Evolutionary conservation across 2,797 vertebrate species (phyloP), one percentile per base, ranked within the genome.

Genomic region (Harpagifer antarcticus): DNA sequence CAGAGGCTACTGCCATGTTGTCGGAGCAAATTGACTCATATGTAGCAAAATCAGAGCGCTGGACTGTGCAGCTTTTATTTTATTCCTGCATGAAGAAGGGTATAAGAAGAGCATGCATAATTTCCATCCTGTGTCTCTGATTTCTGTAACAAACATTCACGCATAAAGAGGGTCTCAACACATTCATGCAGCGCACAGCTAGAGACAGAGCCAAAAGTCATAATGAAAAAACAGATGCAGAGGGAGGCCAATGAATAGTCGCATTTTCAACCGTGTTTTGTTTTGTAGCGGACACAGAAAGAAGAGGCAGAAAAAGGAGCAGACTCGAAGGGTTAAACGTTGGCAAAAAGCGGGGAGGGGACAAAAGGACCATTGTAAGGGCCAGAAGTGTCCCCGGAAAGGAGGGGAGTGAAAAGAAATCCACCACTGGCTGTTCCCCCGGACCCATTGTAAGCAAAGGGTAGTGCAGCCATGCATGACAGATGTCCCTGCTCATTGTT

Each of bases 401-500:
- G 93, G 92, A 94, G 93, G 92, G 85, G 89, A 92, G 84, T 87
- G 86, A 92, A 92, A 93, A 94, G 93, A 95, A 95, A 95, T 92
- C 93, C 92, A 93, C 92, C 90, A 89, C 91, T 95, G 91, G 87
- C 91, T 79, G 83, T 88, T 92, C 91, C 91, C 93, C 91, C 83
- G 63, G 87, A 86, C 86, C 92, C 83, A 93, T 95, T 95, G 94
- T 95, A 92, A 91, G 89, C 60, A 66, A 89, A 93, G 89, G 89
- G 89, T 92, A 94, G 93, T 91, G 93, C 93, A 94, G 93, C 94
- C 94, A 94, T 90, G 94, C 94, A 95, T 95, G 94, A 95, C 95
- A 95, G 95, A 95, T 95, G 95, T 94, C 93, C 91, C 72, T 57
- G 78, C 79, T 87, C 82, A 95, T 95, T 95, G 94, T 95, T 93